Evolutionary conservation across 2,888 invertebrate genomes (phyloP).

Genomic region (Coelinius sp.): DNA sequence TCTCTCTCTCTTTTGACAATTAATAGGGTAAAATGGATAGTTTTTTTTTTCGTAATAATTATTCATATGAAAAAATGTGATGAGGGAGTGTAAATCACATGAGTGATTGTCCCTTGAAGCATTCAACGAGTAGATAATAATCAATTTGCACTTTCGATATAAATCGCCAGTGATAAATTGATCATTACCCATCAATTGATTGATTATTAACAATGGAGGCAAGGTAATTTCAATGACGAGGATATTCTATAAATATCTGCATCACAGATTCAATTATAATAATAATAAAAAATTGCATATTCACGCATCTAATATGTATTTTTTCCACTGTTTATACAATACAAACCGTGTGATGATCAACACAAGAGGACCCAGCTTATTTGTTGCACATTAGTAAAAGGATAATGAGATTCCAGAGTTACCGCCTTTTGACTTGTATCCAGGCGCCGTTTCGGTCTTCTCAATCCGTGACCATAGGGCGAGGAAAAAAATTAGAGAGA

Average conservation of each 20-base stretch:
- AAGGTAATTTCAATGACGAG: background rate
- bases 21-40: too few relatives aligned
- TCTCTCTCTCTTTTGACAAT: too few relatives aligned
- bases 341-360: slow-evolving; percentile 7
- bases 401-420: slow-evolving; percentile 64
- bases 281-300: background rate
- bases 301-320: background rate
- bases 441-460: slow-evolving; percentile 37
- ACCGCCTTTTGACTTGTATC: slow-evolving; percentile 52
- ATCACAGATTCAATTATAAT: background rate
- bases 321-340: background rate
- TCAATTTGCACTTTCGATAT: slow-evolving; percentile 56
- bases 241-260: background rate
- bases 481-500: slow-evolving; percentile 25
- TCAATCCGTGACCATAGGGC: slow-evolving; percentile 5
- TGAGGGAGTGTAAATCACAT: too few relatives aligned
- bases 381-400: slow-evolving; percentile 61
- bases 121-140: slow-evolving; percentile 53
- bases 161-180: slow-evolving; percentile 56
- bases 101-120: slow-evolving; percentile 49
- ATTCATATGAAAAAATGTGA: too few relatives aligned
- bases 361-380: slow-evolving; percentile 52
- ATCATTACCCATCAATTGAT: slow-evolving; percentile 50
- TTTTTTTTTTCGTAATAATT: too few relatives aligned
- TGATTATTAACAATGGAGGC: slow-evolving; percentile 19